A percentile compares a stretch with the other conserved stretches of the same genome.
phyloP scores from a whole-genome alignment of 1,140 invertebrate genomes.

The Drosophila gunungcola region DNA sequence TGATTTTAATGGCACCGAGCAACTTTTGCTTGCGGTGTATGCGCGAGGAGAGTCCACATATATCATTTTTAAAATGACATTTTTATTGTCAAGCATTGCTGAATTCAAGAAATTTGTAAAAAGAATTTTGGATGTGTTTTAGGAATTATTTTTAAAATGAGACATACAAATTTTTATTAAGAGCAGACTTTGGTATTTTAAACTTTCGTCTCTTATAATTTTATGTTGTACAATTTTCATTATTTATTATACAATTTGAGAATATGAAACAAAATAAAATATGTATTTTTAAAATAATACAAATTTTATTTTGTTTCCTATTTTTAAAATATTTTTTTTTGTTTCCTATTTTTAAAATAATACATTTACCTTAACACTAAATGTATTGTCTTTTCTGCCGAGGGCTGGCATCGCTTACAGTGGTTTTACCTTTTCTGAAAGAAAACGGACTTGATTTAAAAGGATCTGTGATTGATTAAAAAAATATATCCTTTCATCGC shows the following conservation, averaged over 20 bases:
- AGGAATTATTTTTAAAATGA: not conserved
- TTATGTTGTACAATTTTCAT: too few relatives aligned
- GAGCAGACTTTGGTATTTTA: too few relatives aligned
- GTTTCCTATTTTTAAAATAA: too few relatives aligned
- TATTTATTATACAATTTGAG: too few relatives aligned
- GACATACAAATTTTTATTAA: not conserved
- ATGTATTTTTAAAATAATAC: too few relatives aligned
- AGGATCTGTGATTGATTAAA: conserved; percentile 44
- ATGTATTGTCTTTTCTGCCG: not conserved
- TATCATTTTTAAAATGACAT: conserved; percentile 68
- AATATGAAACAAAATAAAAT: too few relatives aligned
- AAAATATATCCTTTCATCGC: conserved; percentile 19
- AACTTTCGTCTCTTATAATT: too few relatives aligned
- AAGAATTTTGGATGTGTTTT: not conserved
- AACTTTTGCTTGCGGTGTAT: conserved; percentile 39
- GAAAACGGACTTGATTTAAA: conserved; percentile 5
- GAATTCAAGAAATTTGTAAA: conserved; percentile 25
- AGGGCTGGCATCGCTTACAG: not conserved
- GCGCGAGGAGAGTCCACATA: conserved; percentile 29
- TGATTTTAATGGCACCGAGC: conserved; percentile 50
- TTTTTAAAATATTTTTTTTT: too few relatives aligned
- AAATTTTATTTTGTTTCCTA: too few relatives aligned
- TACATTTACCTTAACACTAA: not conserved
- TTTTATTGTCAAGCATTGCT: conserved; percentile 56
- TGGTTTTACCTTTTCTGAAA: not conserved